phyloP scores from a whole-genome alignment of 2,113 vertebrate genomes.

The Nerophis lumbriciformis region DNA sequence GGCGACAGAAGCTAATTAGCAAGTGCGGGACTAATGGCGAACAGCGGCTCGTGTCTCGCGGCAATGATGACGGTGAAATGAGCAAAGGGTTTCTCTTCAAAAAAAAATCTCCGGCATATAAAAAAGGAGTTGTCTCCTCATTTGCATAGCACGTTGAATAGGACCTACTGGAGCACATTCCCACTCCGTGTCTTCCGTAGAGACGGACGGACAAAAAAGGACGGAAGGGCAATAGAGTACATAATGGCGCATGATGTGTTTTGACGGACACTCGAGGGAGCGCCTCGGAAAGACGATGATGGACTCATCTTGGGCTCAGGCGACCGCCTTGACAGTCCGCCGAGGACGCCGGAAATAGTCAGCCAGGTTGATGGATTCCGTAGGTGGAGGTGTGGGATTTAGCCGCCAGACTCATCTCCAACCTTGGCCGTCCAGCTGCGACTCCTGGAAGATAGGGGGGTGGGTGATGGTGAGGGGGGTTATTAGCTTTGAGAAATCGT shows the following conservation, averaged over 20 bases:
- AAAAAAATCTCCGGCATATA: slow-evolving; percentile 55
- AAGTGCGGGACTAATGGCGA: slow-evolving; percentile 49
- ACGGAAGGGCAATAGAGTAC: slow-evolving; percentile 32
- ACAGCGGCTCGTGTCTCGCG: slow-evolving; percentile 44
- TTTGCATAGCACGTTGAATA: slow-evolving; percentile 42
- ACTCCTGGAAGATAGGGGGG: slow-evolving; percentile 41
- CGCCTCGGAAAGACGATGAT: slow-evolving; percentile 56
- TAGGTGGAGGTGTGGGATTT: slow-evolving; percentile 57
- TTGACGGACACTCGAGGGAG: slow-evolving; percentile 55
- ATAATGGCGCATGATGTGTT: slow-evolving; percentile 57
- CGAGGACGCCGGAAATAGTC: slow-evolving; percentile 59
- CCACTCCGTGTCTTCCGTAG: slow-evolving; percentile 19
- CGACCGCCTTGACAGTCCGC: slow-evolving; percentile 53
- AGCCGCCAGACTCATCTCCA: slow-evolving; percentile 57
- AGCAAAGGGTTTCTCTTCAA: slow-evolving; percentile 61
- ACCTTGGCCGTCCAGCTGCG: slow-evolving; percentile 26
- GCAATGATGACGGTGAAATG: slow-evolving; percentile 41
- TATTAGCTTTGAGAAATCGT: slow-evolving; percentile 27
- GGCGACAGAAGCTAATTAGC: slow-evolving; percentile 71
- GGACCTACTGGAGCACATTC: slow-evolving; percentile 27
- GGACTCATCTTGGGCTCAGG: slow-evolving; percentile 61
- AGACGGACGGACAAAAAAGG: neutral
- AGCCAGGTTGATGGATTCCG: slow-evolving; percentile 61
- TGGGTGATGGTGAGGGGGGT: slow-evolving; percentile 20
- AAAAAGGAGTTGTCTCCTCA: slow-evolving; percentile 23